Evolutionary conservation across 2,113 vertebrate species (phyloP).

Genomic region (Leptocoma aspasia): DNA sequence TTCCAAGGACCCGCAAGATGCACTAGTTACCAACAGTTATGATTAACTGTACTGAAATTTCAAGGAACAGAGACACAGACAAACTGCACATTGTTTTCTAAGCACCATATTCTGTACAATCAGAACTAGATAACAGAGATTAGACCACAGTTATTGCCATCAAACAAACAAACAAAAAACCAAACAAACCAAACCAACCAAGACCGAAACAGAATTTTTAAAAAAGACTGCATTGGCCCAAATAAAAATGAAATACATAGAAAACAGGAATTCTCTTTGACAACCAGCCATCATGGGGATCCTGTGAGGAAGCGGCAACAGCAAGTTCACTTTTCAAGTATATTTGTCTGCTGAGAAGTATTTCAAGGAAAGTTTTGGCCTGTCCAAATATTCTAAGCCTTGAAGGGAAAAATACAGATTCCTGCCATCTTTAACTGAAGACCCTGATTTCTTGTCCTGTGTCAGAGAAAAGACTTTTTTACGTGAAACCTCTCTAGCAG

Average conservation of each 20-base stretch:
- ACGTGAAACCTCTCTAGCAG: rapidly evolving
- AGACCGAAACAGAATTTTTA: background rate
- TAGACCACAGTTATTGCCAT: background rate
- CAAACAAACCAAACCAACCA: background rate
- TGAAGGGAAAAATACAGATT: background rate
- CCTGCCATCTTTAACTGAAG: background rate
- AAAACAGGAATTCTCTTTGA: background rate
- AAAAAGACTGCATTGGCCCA: background rate
- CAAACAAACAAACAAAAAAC: background rate
- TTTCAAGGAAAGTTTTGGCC: background rate
- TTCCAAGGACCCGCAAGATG: background rate
- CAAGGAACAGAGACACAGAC: background rate
- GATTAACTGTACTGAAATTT: background rate
- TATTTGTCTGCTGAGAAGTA: background rate
- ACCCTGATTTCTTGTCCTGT: background rate
- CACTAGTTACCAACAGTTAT: background rate
- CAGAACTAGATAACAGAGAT: background rate
- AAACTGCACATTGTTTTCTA: background rate
- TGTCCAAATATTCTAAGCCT: background rate
- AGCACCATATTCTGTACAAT: background rate
- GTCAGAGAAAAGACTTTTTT: background rate
- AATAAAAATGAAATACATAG: background rate
- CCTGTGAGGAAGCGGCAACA: background rate
- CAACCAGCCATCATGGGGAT: background rate
- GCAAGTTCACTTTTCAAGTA: background rate